Evolutionary conservation across 2,113 vertebrate species (phyloP).

Genomic region (Monarcha castaneiventris): DNA sequence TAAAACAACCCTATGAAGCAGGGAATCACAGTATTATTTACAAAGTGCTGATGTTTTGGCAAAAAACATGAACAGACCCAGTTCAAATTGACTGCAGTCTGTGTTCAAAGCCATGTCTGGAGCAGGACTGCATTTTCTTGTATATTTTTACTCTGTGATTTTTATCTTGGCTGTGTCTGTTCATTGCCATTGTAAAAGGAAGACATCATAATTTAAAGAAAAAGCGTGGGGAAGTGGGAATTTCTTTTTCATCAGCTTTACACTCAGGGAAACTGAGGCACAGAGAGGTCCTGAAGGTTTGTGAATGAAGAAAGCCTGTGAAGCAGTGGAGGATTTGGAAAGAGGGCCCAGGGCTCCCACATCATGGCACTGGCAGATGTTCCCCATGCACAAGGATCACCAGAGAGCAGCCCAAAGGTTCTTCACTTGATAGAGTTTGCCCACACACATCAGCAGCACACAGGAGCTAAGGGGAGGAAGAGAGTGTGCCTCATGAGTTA

Average conservation of each 20-base stretch:
- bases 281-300: background rate
- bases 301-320: background rate
- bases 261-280: background rate
- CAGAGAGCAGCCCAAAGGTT: background rate
- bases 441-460: background rate
- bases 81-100: background rate
- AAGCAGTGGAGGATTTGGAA: background rate
- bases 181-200: background rate
- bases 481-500: background rate
- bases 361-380: fast-evolving
- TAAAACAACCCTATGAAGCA: background rate
- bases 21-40: background rate
- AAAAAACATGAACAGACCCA: background rate
- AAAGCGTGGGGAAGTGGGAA: background rate
- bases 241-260: background rate
- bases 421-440: background rate
- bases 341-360: background rate
- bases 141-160: slow-evolving; percentile 11
- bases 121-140: background rate
- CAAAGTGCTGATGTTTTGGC: background rate
- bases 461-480: background rate
- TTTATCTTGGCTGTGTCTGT: background rate
- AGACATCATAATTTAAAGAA: background rate
- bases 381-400: fast-evolving
- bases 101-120: background rate